Evolutionary conservation across 1,140 invertebrate genomes (phyloP).

Genomic region (Akabosia matsudoensis): DNA sequence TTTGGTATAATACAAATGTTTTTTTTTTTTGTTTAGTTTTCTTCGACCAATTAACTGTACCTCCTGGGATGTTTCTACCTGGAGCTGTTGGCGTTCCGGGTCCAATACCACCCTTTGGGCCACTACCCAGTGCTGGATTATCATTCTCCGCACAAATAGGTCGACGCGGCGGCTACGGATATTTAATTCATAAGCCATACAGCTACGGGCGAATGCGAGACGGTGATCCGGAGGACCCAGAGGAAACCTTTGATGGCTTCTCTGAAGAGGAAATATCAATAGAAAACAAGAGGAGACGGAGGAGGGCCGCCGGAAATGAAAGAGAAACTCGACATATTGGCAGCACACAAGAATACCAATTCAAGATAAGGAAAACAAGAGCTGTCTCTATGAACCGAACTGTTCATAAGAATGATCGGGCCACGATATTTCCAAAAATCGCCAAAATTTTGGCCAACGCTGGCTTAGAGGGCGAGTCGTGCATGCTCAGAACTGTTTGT

Average conservation of each 20-base stretch:
- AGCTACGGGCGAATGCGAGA: background rate
- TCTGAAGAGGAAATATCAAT: background rate
- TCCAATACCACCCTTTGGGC: background rate
- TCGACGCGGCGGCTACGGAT: background rate
- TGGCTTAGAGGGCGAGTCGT: constrained; percentile 36
- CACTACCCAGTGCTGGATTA: background rate
- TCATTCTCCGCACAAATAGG: background rate
- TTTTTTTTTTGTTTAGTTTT: constrained; percentile 40
- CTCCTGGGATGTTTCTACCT: constrained; percentile 20
- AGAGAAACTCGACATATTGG: background rate
- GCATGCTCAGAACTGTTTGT: constrained; percentile 41
- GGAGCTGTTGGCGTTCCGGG: background rate
- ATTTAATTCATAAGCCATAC: background rate
- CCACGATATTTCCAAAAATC: constrained; percentile 34
- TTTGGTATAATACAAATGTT: no score
- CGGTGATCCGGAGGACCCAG: background rate
- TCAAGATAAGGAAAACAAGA: background rate
- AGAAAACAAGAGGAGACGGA: background rate
- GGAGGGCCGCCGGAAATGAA: background rate
- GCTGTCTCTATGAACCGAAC: constrained; percentile 9
- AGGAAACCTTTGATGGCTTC: background rate
- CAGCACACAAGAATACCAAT: constrained; percentile 2
- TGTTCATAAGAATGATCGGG: constrained; percentile 27
- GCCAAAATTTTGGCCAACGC: constrained; percentile 32
- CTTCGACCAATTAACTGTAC: constrained; percentile 40